Conservation (phyloP, 2,888 invertebrate species). For the Agriopis leucophaearia region DNA sequence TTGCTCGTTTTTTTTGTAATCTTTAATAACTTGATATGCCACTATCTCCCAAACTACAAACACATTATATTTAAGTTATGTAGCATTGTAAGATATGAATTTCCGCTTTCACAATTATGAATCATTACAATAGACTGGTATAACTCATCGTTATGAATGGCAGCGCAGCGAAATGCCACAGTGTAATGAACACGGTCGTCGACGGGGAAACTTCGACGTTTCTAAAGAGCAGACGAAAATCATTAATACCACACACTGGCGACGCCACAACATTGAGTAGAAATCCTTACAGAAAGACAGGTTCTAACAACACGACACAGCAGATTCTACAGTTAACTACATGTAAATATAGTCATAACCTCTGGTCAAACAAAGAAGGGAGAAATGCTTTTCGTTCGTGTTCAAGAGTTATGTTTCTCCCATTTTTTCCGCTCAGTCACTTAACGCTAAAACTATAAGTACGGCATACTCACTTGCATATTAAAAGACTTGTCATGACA, state of each 20-base stretch:
- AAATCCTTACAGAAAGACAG: not conserved
- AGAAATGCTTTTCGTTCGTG: too few species aligned
- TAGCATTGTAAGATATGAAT: slow-evolving; percentile 39
- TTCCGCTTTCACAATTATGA: slow-evolving; percentile 45
- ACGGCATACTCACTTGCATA: too few species aligned
- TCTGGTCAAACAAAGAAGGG: too few species aligned
- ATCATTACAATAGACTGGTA: slow-evolving; percentile 43
- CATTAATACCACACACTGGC: slow-evolving; percentile 2
- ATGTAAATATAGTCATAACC: too few species aligned
- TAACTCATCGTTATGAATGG: slow-evolving; percentile 39
- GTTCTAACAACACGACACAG: not conserved
- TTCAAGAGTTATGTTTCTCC: too few species aligned
- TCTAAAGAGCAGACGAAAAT: slow-evolving; percentile 20
- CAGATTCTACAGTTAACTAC: too few species aligned
- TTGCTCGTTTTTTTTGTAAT: too few species aligned
- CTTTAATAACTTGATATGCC: slow-evolving; percentile 8
- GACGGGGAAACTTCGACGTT: slow-evolving; percentile 15
- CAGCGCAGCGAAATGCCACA: slow-evolving; percentile 30
- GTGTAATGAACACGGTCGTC: slow-evolving; percentile 20
- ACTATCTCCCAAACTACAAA: slow-evolving; percentile 15
- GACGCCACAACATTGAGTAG: not conserved
- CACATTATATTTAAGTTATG: slow-evolving; percentile 35
- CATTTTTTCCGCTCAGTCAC: too few species aligned
- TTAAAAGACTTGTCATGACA: too few species aligned
- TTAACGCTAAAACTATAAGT: too few species aligned